Evolutionary conservation across 2,888 invertebrate genomes (phyloP).

Genomic region (Suillia variegata): DNA sequence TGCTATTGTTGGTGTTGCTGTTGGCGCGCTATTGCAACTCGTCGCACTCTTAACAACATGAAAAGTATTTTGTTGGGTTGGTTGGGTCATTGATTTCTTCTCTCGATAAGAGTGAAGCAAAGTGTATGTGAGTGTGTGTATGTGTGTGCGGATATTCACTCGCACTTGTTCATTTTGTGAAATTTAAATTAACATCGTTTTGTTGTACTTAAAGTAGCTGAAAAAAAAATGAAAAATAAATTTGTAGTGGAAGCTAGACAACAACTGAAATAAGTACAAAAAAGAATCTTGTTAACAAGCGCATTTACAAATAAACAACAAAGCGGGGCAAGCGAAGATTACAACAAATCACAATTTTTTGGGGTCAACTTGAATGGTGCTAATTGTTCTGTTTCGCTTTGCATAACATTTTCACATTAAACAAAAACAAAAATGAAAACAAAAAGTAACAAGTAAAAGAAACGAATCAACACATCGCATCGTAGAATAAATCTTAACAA

Average conservation of each 20-base stretch:
- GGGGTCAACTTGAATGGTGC: background rate
- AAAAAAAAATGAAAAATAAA: background rate
- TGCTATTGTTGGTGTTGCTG: background rate
- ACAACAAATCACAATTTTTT: background rate
- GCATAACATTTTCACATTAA: no score
- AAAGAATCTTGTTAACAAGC: background rate
- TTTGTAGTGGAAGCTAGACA: no score
- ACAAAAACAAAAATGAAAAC: no score
- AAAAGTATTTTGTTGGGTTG: background rate
- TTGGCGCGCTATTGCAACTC: no score
- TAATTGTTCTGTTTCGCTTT: no score
- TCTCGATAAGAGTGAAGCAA: background rate
- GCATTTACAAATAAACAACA: background rate
- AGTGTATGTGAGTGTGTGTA: no score
- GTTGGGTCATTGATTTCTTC: constrained; percentile 3
- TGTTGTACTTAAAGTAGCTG: background rate
- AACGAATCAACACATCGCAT: no score
- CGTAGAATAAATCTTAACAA: no score
- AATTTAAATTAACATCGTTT: background rate
- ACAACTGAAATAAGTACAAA: background rate
- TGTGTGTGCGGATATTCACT: background rate
- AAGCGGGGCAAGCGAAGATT: background rate
- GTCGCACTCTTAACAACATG: background rate
- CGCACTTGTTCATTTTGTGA: background rate
- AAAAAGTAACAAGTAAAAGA: no score